Evolutionary conservation across 2,888 invertebrate species (phyloP).

Genomic region (Hydrotaea cyrtoneurina): DNA sequence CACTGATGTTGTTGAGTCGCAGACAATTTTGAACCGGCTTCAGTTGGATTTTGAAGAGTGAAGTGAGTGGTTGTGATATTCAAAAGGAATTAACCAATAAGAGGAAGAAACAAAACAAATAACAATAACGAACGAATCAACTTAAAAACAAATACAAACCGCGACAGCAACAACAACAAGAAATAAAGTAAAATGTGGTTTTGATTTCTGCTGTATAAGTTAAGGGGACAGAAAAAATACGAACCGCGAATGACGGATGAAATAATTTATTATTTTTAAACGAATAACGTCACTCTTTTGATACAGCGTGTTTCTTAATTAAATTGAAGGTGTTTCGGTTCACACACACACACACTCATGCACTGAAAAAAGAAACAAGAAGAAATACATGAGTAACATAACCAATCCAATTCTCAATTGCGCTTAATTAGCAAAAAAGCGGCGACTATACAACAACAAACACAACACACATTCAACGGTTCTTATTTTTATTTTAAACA

Average conservation of each 20-base stretch:
- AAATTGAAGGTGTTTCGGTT: constrained; percentile 44
- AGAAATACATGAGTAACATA: no score
- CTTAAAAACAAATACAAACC: constrained; percentile 23
- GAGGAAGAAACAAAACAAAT: no score
- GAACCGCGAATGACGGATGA: not conserved
- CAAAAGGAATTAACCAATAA: no score
- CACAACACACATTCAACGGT: constrained; percentile 41
- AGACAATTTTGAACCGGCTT: no score
- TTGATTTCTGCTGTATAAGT: not conserved
- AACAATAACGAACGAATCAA: no score
- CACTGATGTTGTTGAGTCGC: no score
- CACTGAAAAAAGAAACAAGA: no score
- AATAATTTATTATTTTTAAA: constrained; percentile 51
- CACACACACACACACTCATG: not conserved
- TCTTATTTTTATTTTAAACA: not conserved
- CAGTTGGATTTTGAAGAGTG: no score
- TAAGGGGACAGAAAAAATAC: not conserved
- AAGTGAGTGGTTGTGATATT: no score
- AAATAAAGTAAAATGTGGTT: constrained; percentile 38
- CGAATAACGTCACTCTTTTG: constrained; percentile 33
- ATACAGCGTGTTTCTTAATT: constrained; percentile 40
- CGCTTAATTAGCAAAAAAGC: constrained; percentile 49
- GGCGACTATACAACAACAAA: constrained; percentile 10
- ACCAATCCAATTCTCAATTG: constrained; percentile 22
- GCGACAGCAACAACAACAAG: constrained; percentile 18